Percentiles rank a stretch among this genome's conserved stretches.
Conservation (phyloP, 2,888 invertebrate genomes). For the Cheilosia scutellata region DNA sequence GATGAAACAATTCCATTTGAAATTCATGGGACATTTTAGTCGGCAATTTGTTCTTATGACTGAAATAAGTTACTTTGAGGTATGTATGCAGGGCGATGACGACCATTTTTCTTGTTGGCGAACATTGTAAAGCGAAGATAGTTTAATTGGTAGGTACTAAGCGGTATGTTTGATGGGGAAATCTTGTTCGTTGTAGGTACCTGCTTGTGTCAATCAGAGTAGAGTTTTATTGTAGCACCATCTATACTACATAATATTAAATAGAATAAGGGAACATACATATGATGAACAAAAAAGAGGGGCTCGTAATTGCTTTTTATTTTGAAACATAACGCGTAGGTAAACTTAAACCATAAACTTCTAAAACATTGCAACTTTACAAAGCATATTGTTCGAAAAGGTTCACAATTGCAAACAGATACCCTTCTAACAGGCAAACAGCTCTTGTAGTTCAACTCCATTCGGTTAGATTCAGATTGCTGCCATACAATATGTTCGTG, state of each 20-base stretch:
- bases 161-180: too few species aligned
- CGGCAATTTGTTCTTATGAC: conserved; percentile 67
- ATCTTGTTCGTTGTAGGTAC: too few species aligned
- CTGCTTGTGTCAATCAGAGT: too few species aligned
- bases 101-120: conserved; percentile 12
- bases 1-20: conserved; percentile 64
- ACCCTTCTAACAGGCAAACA: background rate
- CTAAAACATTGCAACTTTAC: background rate
- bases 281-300: too few species aligned
- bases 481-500: conserved; percentile 49
- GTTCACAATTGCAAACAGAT: background rate
- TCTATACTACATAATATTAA: too few species aligned
- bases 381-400: background rate
- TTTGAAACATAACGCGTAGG: too few species aligned
- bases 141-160: background rate
- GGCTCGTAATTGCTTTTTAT: too few species aligned
- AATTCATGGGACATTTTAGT: conserved; percentile 71
- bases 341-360: background rate
- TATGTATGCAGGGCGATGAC: background rate
- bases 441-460: conserved; percentile 21
- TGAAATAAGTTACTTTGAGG: conserved; percentile 66
- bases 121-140: background rate
- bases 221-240: too few species aligned
- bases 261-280: too few species aligned
- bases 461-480: conserved; percentile 34